Evolutionary conservation across 2,113 vertebrate species (phyloP).

Genomic region (Leptodactylus fuscus): DNA sequence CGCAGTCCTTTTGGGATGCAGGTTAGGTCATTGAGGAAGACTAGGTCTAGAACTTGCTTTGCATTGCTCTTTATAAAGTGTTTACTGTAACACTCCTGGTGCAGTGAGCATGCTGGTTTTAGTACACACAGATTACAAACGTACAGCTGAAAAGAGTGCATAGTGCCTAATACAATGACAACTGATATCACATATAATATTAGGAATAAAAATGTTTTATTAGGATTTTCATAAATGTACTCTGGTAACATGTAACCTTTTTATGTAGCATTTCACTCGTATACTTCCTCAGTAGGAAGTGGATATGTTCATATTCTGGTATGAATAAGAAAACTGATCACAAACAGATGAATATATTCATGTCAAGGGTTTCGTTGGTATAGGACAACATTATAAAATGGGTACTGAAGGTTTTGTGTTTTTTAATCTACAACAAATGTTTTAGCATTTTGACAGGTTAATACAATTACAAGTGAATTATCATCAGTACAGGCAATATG

Average conservation of each 20-base stretch:
- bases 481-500: conserved; percentile 1
- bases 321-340: neutral
- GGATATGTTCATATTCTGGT: neutral
- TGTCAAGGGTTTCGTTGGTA: neutral
- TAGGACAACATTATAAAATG: conserved; percentile 11
- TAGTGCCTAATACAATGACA: conserved; percentile 42
- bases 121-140: conserved; percentile 53
- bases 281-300: neutral
- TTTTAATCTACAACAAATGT: conserved; percentile 4
- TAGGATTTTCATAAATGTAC: conserved; percentile 38
- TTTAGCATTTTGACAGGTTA: neutral
- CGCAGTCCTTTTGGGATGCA: conserved; percentile 52
- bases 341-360: neutral
- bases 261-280: neutral
- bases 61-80: conserved; percentile 63
- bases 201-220: conserved; percentile 54
- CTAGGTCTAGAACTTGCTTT: conserved; percentile 71
- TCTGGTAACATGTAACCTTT: conserved; percentile 11
- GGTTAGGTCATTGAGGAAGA: conserved; percentile 71
- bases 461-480: conserved; percentile 6
- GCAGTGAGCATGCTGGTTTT: conserved; percentile 60
- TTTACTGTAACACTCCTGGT: conserved; percentile 55
- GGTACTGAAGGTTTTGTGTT: neutral
- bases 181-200: conserved; percentile 47
- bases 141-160: conserved; percentile 25